Evolutionary conservation across 2,797 vertebrate species (phyloP), one percentile per base, ranked within the genome.

Genomic region (Argentina silus): DNA sequence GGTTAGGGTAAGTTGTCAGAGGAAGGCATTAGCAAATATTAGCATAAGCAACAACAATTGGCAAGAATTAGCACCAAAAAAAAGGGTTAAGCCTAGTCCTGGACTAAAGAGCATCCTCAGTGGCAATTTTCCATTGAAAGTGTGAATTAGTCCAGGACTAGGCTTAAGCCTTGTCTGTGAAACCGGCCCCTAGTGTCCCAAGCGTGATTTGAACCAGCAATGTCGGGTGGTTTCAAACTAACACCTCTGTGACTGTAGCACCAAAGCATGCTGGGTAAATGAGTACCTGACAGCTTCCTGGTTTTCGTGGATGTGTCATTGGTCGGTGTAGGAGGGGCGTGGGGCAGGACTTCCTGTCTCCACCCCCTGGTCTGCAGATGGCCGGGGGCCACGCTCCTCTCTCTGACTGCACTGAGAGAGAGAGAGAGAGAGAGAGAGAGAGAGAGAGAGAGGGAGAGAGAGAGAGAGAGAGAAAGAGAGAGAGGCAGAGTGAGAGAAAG

Each of bases 331-430:
- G 27, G 70, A 71, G 74, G 75, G 69, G 69, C 74, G 79, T 69
- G 85, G 73, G 67, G 1, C 27, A 36, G 86, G 70, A 59, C 64
- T 4, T 87, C 76, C 80, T 74, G 80, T 53, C 19, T 67, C 72
- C 85, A 75, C 74, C 53, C 76, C 75, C 56, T 86, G 83, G 80
- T 48, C 75, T 70, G 77, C 56, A 57, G 81, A 72, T 81, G 90
- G 77, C 53, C 76, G 78, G 82, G 75, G 61, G 84, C 72, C 36
- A 84, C 69, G 3, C 75, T 81, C 77, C 76, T 90, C 86, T 91
- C 90, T 89, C 90, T 93, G 90, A 78, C 89, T 87, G 91, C 90
- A 64, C 93, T 94, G 76, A 88, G 85, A 76, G 78, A 88, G 57
- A 81, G 55, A 87, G 73, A 19, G 70, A 72, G 43, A 74, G 55